Base-by-base conservation (phyloP, 2,113 vertebrate species). In the Platichthys flesus region DNA sequence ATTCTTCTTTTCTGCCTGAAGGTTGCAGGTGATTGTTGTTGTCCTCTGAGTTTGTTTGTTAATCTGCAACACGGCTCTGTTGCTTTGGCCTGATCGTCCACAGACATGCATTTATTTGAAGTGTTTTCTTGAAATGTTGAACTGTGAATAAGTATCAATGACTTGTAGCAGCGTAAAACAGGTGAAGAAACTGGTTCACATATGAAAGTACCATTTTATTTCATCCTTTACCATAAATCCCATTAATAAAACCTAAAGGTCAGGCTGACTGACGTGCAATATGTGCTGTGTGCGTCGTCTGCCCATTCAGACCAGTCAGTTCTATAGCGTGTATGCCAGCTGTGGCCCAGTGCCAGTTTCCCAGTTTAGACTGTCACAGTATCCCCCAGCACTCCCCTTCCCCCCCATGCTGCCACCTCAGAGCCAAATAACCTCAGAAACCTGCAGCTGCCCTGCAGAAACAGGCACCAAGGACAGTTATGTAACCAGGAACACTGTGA, bases 351-450 rank as follows among this genome's bases (percentile, higher is more conserved):
- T 57, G 75, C 78, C 89, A 90, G 67, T 35, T 28, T 90, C 93
- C 90, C 88, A 92, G 89, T 93, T 94, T 94, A 94, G 94, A 90
- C 72, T 73, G 84, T 79, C 86, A 89, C 80, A 52, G 58, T 77
- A 90, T 88, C 84, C 82, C 62, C 24, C 58, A 67, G 52, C 57
- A 42, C 71, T 5, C 26, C 12, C 4, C 58, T 0, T 9, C 1
- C 28, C 16, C 28, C 16, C 58, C 16, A 57, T 6, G 28, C 23
- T n/a, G 0, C 20, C 24, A 21, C 24, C 40, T 42, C 40, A 42
- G 40, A 63, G 55, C 26, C 63, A 68, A 62, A 71, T 40, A 58
- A 51, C 66, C 63, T 13, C 18, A 20, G 72, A 51, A 24, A 57
- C 59, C 74, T 80, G 79, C 85, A 89, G 87, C 88, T 92, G 91